Evolutionary conservation across 2,113 vertebrate species (phyloP), one percentile per base, ranked within the genome.

Genomic region (Poecilia latipinna): DNA sequence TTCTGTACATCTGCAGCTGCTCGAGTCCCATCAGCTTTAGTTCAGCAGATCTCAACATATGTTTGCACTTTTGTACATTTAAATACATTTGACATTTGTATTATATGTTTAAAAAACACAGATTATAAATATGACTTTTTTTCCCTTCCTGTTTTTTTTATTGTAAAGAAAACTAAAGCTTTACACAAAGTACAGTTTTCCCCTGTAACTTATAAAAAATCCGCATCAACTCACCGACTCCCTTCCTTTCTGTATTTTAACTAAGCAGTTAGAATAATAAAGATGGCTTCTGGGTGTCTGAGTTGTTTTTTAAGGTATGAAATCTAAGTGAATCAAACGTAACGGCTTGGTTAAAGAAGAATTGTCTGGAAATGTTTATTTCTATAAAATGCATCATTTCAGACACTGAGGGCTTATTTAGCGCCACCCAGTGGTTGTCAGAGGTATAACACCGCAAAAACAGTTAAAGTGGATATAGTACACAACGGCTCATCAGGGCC

Each of bases 41-140:
- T 75, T 72, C 31, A 82, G 35, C 60, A 82, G 82, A 80, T 89
- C 68, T 80, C 26, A 89, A 75, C 61, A 89, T 83, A 76, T 86
- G 78, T 94, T 93, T 93, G 91, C 93, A 92, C 91, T 93, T 93
- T 94, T 94, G 88, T 93, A 92, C 90, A 91, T 88, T 68, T 74
- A 80, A 83, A 88, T 37, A 89, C 83, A 90, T 57, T n/a, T 54
- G 22, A 57, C 5, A 57, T 57, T 57, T 88, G 87, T 92, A 90
- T 79, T 75, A 82, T 88, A 89, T 90, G 80, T 91, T 70, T 79
- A 77, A 88, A 82, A 32, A 84, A 77, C 29, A 79, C 76, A 90
- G 78, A 91, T 75, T 88, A 85, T 67, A 74, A 48, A 76, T 54
- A 54, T 24, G 51, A 24, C 3, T 57, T n/a, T 57, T 54, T 57